phyloP scores from a whole-genome alignment of 2,797 vertebrate genomes.

The Kryptopterus vitreolus region DNA sequence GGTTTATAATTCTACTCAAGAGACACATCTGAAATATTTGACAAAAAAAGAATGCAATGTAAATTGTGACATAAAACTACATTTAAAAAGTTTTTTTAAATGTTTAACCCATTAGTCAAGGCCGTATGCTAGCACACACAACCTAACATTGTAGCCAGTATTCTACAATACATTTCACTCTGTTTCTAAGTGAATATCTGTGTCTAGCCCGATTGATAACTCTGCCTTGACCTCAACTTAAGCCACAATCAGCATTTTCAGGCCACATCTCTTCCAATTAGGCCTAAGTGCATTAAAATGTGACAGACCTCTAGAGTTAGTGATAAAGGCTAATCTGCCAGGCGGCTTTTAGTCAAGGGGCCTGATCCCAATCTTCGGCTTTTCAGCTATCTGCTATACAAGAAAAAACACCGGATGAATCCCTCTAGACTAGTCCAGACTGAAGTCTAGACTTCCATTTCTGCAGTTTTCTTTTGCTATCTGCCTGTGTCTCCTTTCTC shows the following conservation, averaged over 20 bases:
- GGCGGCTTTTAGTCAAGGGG: conserved; percentile 39
- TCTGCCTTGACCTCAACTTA: conserved; percentile 36
- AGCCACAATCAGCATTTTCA: conserved; percentile 46
- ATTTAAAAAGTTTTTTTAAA: too few species aligned
- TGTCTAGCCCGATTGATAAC: conserved; percentile 33
- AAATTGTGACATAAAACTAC: background rate
- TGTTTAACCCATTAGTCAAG: background rate
- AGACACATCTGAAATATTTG: background rate
- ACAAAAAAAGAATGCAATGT: background rate
- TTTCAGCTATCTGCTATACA: conserved; percentile 42
- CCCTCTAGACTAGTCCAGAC: conserved; percentile 40
- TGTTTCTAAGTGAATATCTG: conserved; percentile 23
- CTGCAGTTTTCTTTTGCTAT: conserved; percentile 15
- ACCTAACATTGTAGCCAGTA: background rate
- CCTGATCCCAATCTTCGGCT: conserved; percentile 46
- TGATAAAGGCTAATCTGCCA: conserved; percentile 52
- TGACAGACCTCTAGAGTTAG: conserved; percentile 38
- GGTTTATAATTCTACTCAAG: background rate
- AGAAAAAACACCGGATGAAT: conserved; percentile 38
- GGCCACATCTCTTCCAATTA: conserved; percentile 47
- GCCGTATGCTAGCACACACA: background rate
- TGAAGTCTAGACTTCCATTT: conserved; percentile 27
- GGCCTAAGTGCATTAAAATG: conserved; percentile 55
- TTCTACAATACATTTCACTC: conserved; percentile 16
- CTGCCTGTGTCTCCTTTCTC: background rate